These are phyloP conservation scores for Cephus nigrinus DNA, from an alignment of 2,888 invertebrate genomes.

Conservation along the genomic window DNA sequence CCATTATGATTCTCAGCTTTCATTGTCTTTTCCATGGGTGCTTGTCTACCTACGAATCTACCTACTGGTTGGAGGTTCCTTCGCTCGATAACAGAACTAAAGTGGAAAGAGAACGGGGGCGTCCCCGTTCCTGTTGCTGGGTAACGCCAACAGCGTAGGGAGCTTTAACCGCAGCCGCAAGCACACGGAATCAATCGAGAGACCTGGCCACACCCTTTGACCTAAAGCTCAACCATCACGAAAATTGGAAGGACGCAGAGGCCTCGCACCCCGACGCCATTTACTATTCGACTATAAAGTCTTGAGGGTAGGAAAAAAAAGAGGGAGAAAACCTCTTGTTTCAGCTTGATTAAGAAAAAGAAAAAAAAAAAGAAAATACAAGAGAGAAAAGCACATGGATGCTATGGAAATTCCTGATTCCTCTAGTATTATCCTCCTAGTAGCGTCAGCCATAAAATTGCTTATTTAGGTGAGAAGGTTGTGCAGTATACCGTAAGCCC, in stretches of 20 bases:
- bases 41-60: background rate
- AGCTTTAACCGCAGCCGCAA: conserved; percentile 59
- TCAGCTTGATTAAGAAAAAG: background rate
- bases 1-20: background rate
- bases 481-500: background rate
- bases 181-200: conserved; percentile 62
- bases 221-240: conserved; percentile 55
- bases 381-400: background rate
- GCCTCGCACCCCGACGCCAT: background rate
- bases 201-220: conserved; percentile 63
- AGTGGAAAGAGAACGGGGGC: background rate
- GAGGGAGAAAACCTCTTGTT: background rate
- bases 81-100: background rate
- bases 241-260: conserved; percentile 12
- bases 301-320: background rate
- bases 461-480: background rate
- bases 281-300: background rate
- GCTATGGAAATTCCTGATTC: background rate
- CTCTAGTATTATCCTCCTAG: background rate
- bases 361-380: background rate
- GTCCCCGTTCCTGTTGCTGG: background rate
- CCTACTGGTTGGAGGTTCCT: background rate
- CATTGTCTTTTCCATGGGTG: background rate
- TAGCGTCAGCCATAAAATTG: background rate
- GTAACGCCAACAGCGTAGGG: conserved; percentile 16